phyloP scores from a whole-genome alignment of 2,113 vertebrate species.

The Corythornis madagascariensis region DNA sequence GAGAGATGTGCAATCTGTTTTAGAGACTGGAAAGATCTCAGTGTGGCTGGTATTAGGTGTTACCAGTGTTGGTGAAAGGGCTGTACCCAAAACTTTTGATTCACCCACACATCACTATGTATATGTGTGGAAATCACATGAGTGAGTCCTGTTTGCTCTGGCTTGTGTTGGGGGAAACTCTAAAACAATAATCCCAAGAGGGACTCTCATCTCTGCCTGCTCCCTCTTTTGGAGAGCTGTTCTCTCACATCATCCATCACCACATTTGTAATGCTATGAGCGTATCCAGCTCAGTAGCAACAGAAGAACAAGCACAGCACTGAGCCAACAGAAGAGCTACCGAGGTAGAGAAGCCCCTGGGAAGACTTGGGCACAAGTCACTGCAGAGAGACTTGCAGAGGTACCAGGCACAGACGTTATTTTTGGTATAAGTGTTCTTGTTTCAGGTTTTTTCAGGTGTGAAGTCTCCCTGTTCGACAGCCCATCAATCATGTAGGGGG shows the following conservation, averaged over 20 bases:
- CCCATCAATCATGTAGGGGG: constrained; percentile 53
- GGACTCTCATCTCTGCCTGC: neutral
- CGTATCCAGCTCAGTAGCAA: neutral
- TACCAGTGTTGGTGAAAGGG: neutral
- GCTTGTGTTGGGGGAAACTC: neutral
- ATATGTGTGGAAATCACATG: neutral
- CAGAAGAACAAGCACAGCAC: neutral
- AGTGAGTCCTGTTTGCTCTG: neutral
- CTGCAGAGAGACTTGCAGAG: neutral
- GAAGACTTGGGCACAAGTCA: neutral
- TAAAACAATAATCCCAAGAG: neutral
- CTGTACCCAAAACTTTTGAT: neutral
- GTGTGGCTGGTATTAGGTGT: neutral
- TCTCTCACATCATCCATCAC: neutral
- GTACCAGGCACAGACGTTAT: neutral
- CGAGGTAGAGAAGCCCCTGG: neutral
- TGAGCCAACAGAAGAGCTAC: neutral
- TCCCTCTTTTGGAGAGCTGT: neutral
- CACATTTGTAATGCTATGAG: neutral
- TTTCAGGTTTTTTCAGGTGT: constrained; percentile 65
- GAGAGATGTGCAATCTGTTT: neutral
- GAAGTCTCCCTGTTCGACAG: constrained; percentile 55
- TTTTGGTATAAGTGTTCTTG: constrained; percentile 58
- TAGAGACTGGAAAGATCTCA: neutral
- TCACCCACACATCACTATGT: neutral